Evolutionary conservation across 35 echinoderm and acorn worm genomes (phyloP).

Genomic region (Lytechinus pictus): DNA sequence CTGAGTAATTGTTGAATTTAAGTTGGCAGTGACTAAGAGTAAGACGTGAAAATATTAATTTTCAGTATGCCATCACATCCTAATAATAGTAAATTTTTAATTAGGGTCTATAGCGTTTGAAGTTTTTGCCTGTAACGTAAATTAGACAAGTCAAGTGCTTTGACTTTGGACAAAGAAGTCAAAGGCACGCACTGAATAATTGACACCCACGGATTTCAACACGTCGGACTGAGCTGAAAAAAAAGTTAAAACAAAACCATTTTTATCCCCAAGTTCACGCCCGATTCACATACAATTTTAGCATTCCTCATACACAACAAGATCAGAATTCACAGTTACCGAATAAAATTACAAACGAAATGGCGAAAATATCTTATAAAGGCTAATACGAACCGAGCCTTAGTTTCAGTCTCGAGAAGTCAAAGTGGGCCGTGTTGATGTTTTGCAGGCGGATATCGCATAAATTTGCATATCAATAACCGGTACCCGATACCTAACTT

Average conservation of each 20-base stretch:
- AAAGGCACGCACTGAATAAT: too few relatives aligned
- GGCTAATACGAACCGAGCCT: not conserved
- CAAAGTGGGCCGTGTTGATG: not conserved
- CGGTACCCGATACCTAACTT: not conserved
- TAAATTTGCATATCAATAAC: not conserved
- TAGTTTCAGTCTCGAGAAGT: not conserved
- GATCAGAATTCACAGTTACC: not conserved
- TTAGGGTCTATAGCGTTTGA: too few relatives aligned
- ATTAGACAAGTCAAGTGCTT: too few relatives aligned
- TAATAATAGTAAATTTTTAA: too few relatives aligned
- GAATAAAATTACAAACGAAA: not conserved
- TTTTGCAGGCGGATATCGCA: not conserved
- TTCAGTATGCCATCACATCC: too few relatives aligned
- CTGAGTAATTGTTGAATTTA: too few relatives aligned
- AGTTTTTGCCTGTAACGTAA: too few relatives aligned
- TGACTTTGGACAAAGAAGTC: too few relatives aligned
- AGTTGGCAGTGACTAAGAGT: too few relatives aligned
- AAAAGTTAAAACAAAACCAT: not conserved
- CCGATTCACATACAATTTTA: not conserved
- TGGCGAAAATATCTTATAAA: not conserved
- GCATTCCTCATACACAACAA: not conserved
- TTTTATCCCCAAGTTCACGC: not conserved
- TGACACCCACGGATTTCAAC: not conserved
- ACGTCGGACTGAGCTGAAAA: not conserved
- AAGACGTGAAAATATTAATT: too few relatives aligned